A percentile compares a stretch with the other conserved stretches of the same genome.
These are phyloP conservation scores for Neodiprion lecontei DNA, from an alignment of 1,140 invertebrate genomes.

Conservation along the genomic window DNA sequence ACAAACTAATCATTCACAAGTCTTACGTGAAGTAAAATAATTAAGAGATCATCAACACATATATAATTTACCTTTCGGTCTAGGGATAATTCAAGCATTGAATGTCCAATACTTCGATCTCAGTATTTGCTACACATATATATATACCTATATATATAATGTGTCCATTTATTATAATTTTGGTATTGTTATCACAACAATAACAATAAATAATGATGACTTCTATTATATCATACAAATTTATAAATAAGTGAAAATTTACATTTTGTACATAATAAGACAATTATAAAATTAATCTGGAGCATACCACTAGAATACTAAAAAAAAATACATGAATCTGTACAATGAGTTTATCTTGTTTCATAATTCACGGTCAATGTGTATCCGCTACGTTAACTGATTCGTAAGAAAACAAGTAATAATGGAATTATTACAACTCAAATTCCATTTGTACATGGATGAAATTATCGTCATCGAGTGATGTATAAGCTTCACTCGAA, in stretches of 20 bases:
- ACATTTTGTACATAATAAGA: background rate
- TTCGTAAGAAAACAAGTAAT: background rate
- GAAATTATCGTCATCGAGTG: background rate
- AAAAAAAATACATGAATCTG: background rate
- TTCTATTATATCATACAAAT: background rate
- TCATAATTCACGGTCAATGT: background rate
- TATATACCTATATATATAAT: background rate
- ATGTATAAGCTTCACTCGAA: background rate
- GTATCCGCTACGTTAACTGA: background rate
- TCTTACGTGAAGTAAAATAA: too few species aligned
- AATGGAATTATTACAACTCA: background rate
- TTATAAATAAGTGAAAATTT: slow-evolving; percentile 3
- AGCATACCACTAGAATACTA: background rate
- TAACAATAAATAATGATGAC: background rate
- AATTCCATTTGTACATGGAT: background rate
- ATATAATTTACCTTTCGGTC: too few species aligned
- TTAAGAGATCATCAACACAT: too few species aligned
- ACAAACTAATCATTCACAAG: too few species aligned
- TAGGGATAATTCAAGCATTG: too few species aligned
- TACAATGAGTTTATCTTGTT: background rate
- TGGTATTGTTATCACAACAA: background rate
- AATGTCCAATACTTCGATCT: too few species aligned
- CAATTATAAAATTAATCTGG: background rate
- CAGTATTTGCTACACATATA: too few species aligned
- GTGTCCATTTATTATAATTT: background rate